These are phyloP conservation scores for Papilio elwesi DNA, from an alignment of 2,888 invertebrate genomes.

Conservation along the genomic window DNA sequence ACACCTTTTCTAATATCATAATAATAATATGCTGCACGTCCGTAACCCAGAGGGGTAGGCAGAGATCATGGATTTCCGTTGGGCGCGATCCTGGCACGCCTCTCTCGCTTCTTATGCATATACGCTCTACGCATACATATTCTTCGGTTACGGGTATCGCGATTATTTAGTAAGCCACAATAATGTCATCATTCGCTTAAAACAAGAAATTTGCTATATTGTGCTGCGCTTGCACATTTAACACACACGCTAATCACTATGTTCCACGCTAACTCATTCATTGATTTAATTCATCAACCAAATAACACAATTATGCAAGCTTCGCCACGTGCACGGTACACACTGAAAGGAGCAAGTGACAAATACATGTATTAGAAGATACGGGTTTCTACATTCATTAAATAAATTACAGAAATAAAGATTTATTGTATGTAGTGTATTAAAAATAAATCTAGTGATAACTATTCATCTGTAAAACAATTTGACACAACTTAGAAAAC, in stretches of 20 bases:
- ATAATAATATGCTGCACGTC: no score
- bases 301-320: conserved; percentile 13
- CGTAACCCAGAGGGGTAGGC: no score
- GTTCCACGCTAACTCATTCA: not conserved
- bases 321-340: conserved; percentile 10
- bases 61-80: no score
- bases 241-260: not conserved
- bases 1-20: not conserved
- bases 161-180: no score
- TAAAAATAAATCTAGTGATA: no score
- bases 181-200: not conserved
- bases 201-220: not conserved
- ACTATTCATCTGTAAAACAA: no score
- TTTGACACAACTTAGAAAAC: no score
- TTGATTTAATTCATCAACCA: conserved; percentile 11
- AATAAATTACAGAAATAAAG: no score
- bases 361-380: not conserved
- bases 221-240: not conserved
- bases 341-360: conserved; percentile 37
- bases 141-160: not conserved
- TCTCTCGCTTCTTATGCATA: no score
- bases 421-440: no score
- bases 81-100: no score
- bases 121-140: not conserved
- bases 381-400: not conserved